Conservation (phyloP, 1,140 invertebrate species). For the Tenebrio molitor region DNA sequence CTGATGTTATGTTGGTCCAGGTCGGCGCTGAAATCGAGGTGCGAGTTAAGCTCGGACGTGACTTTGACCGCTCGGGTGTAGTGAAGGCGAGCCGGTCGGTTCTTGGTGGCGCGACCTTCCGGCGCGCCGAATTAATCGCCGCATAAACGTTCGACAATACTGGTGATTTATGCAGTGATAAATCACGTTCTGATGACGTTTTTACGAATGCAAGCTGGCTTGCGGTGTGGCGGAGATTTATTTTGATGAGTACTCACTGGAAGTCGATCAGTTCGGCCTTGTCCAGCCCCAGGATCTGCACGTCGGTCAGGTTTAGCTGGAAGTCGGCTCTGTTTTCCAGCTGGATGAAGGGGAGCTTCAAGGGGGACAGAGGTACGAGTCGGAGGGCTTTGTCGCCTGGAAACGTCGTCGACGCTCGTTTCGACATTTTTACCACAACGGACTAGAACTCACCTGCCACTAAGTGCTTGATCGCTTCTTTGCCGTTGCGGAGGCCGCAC, state of each 20-base stretch:
- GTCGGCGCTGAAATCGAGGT: constrained; percentile 68
- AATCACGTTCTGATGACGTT: too few species aligned
- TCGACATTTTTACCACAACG: too few species aligned
- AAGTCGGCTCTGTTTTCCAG: constrained; percentile 52
- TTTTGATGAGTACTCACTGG: constrained; percentile 54
- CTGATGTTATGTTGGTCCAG: constrained; percentile 67
- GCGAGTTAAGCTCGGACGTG: too few species aligned
- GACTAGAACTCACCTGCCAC: constrained; percentile 53
- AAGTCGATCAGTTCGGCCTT: constrained; percentile 51
- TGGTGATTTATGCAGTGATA: too few species aligned
- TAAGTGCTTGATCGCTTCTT: constrained; percentile 56
- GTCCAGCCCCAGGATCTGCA: constrained; percentile 54
- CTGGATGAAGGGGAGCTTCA: constrained; percentile 56
- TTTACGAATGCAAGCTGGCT: too few species aligned
- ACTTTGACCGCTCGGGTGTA: too few species aligned
- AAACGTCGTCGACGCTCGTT: too few species aligned
- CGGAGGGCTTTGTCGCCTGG: constrained; percentile 56
- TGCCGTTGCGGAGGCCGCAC: constrained; percentile 60
- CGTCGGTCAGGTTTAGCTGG: constrained; percentile 53
- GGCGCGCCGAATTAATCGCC: too few species aligned
- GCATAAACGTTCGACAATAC: too few species aligned
- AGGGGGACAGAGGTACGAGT: constrained; percentile 54
- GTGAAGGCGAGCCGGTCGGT: too few species aligned
- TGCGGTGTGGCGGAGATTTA: too few species aligned
- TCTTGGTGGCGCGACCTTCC: too few species aligned